Evolutionary conservation across 2,113 vertebrate species (phyloP), one percentile per base, ranked within the genome.

Genomic region (Vombatus ursinus): DNA sequence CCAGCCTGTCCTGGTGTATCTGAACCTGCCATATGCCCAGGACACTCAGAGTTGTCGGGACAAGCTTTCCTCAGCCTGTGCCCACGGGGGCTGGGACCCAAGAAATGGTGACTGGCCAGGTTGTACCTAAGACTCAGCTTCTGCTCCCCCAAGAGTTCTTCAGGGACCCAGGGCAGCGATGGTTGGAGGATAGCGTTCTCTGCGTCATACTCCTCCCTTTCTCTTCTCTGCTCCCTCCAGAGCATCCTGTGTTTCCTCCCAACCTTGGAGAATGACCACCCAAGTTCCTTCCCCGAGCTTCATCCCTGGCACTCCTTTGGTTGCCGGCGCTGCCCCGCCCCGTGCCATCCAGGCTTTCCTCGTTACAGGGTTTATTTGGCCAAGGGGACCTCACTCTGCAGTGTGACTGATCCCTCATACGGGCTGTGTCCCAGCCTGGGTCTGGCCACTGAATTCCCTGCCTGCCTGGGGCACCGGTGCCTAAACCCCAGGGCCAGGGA

Each of bases 31-130:
- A 8, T 7, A 8, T 54, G 7, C 89, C 89, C 19, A 0, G 22
- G 26, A 26, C 49, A 47, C 44, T 50, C 47, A 49, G 8, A 50
- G 89, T 6, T 16, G 2, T 48, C 6, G 4, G 22, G 89, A 10
- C 90, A 22, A 2, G 49, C 28, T 57, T 49, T 84, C 49, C 91
- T 91, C 49, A 28, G 4, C 49, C 89, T 91, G 50, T 52, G 48
- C 23, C 94, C 2, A 0, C 0, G 0, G 90, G 50, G 11, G 53
- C 84, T 25, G 0, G 2, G 37, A 4, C 37, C 68, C 4, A 1
- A n/a, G 57, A 68, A 68, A 14, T 37, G 53, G 57, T 12, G 31
- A 37, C 37, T 14, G 37, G 12, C 6, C 37, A 37, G 68, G 37
- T n/a, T 19, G 68, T 19, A 5, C 3, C 57, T 10, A 37, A 6